Conservation (phyloP, 2,113 vertebrate species). For the Coryphaenoides rupestris region DNA sequence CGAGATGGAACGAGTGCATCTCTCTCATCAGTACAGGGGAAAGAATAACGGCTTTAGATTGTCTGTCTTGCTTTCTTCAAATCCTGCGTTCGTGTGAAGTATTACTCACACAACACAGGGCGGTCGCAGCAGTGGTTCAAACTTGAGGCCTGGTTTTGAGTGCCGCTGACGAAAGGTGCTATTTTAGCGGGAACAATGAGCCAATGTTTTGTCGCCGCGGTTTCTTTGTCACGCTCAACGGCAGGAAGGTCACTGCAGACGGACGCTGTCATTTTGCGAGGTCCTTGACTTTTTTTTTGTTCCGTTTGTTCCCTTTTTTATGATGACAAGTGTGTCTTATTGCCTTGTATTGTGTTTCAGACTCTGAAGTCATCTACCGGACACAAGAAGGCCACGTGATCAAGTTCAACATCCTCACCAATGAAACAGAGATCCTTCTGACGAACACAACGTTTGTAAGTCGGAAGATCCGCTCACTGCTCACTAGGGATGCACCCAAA, state of each 20-base stretch:
- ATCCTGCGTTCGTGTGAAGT: constrained; percentile 12
- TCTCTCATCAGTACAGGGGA: background rate
- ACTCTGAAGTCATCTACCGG: constrained; percentile 91
- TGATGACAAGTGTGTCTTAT: background rate
- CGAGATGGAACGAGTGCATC: background rate
- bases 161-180: background rate
- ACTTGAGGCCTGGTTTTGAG: background rate
- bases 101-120: constrained; percentile 25
- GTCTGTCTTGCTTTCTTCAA: constrained; percentile 16
- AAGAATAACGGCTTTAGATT: constrained; percentile 6
- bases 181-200: background rate
- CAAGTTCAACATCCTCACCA: constrained; percentile 89
- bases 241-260: background rate
- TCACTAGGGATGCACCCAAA: no score
- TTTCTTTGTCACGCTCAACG: constrained; percentile 6
- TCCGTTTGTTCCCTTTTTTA: no score
- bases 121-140: background rate
- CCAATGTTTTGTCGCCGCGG: constrained; percentile 11
- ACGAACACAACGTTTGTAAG: constrained; percentile 94
- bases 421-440: constrained; percentile 84
- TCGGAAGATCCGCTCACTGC: constrained; percentile 26
- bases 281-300: background rate
- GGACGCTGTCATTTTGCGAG: background rate
- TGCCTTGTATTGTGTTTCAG: constrained; percentile 65
- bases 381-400: constrained; percentile 90